Evolutionary conservation across 2,797 vertebrate genomes (phyloP).

Genomic region (Botia almorhae): DNA sequence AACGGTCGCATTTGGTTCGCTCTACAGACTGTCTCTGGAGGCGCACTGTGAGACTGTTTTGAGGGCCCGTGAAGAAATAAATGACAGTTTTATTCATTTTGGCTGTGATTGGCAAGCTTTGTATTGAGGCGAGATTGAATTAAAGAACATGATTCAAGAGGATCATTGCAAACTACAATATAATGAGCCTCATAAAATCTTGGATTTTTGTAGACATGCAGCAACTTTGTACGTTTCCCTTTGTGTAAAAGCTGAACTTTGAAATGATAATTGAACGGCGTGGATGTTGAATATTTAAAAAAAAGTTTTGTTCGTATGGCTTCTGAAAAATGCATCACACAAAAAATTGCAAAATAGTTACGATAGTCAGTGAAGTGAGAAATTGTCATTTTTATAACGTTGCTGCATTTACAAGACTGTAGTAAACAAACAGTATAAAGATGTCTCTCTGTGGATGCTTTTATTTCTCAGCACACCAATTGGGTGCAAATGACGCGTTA

Average conservation of each 20-base stretch:
- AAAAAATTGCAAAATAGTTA: background rate
- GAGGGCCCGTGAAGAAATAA: slow-evolving; percentile 28
- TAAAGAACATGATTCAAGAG: background rate
- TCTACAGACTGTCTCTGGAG: background rate
- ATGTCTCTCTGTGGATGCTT: background rate
- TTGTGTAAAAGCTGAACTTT: background rate
- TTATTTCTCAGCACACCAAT: slow-evolving; percentile 12
- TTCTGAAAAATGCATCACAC: background rate
- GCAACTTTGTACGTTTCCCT: background rate
- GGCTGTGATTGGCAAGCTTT: slow-evolving; percentile 24
- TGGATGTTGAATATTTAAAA: background rate
- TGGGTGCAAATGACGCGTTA: background rate
- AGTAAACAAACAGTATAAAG: slow-evolving; percentile 1
- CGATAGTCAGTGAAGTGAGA: slow-evolving; percentile 10
- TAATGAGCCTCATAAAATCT: background rate
- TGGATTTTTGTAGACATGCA: background rate
- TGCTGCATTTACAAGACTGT: too few species aligned
- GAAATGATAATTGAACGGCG: background rate
- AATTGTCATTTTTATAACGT: slow-evolving; percentile 13
- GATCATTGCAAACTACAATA: background rate
- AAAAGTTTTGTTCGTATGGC: background rate
- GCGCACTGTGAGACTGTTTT: slow-evolving; percentile 15
- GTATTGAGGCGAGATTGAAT: background rate
- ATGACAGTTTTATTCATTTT: slow-evolving; percentile 30
- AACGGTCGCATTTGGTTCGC: slow-evolving; percentile 19